These are phyloP conservation scores for Caenorhabditis angaria DNA, from an alignment of 2,888 invertebrate species.

Conservation along the genomic window DNA sequence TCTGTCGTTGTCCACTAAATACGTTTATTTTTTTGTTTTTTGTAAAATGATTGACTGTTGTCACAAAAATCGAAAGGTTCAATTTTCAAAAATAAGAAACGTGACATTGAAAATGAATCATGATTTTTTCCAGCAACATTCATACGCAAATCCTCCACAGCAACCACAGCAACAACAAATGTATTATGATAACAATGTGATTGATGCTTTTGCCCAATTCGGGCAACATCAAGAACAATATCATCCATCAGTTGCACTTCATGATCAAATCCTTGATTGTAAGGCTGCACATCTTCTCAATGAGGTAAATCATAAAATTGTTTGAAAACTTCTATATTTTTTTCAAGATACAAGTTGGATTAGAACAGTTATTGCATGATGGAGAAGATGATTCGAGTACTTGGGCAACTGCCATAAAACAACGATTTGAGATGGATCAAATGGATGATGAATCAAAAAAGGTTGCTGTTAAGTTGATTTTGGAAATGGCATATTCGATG, in stretches of 20 bases:
- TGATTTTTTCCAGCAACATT: neutral
- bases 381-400: conserved; percentile 34
- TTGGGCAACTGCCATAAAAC: conserved; percentile 30
- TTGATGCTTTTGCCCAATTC: conserved; percentile 38
- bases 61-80: no score
- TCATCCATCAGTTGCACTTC: conserved; percentile 22
- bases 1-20: neutral
- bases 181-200: neutral
- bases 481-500: conserved; percentile 37
- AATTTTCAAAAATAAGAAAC: no score
- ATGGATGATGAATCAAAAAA: conserved; percentile 29
- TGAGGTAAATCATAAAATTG: conserved; percentile 18
- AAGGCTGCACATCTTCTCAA: conserved; percentile 12
- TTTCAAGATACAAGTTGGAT: conserved; percentile 46
- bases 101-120: neutral
- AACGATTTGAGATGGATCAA: conserved; percentile 18
- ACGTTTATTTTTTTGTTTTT: neutral
- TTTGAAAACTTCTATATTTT: neutral
- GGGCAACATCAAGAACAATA: conserved; percentile 39
- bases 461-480: conserved; percentile 19
- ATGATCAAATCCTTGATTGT: conserved; percentile 12
- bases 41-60: neutral
- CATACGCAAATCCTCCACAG: neutral
- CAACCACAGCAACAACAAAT: neutral
- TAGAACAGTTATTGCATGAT: conserved; percentile 43